phyloP scores from a whole-genome alignment of 1,140 invertebrate genomes.

The Orchestia grillus region DNA sequence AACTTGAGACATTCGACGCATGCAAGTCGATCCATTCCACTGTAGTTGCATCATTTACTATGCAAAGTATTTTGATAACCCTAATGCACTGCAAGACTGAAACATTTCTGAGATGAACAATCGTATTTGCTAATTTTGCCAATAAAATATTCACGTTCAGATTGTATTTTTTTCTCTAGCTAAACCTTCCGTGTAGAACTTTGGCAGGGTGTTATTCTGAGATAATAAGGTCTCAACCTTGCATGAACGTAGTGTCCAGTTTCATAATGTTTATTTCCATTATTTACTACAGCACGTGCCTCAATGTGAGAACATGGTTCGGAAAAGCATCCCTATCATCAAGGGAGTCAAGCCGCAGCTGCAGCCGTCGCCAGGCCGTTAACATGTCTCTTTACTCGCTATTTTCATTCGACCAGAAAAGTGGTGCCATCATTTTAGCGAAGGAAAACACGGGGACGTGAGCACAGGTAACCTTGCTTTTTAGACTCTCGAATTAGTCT shows the following conservation, averaged over 20 bases:
- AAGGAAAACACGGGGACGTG: not conserved
- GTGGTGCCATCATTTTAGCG: not conserved
- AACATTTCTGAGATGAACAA: not conserved
- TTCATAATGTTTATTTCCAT: not conserved
- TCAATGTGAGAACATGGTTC: not conserved
- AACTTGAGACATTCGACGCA: not conserved
- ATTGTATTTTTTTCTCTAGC: not conserved
- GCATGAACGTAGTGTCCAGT: not conserved
- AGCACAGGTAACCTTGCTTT: not conserved
- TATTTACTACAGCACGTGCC: not conserved
- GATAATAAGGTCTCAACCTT: not conserved
- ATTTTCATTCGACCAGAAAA: not conserved
- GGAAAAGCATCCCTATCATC: not conserved
- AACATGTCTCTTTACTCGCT: constrained; percentile 11
- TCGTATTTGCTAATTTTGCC: not conserved
- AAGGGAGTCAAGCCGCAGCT: not conserved
- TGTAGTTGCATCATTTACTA: not conserved
- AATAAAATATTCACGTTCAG: not conserved
- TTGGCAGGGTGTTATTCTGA: not conserved
- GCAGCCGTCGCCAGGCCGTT: not conserved
- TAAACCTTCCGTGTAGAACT: not conserved
- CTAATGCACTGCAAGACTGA: not conserved
- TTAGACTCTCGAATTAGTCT: not conserved
- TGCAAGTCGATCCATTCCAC: not conserved
- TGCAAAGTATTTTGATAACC: not conserved